phyloP scores from a whole-genome alignment of 2,113 vertebrate genomes.

The Crotophaga sulcirostris region DNA sequence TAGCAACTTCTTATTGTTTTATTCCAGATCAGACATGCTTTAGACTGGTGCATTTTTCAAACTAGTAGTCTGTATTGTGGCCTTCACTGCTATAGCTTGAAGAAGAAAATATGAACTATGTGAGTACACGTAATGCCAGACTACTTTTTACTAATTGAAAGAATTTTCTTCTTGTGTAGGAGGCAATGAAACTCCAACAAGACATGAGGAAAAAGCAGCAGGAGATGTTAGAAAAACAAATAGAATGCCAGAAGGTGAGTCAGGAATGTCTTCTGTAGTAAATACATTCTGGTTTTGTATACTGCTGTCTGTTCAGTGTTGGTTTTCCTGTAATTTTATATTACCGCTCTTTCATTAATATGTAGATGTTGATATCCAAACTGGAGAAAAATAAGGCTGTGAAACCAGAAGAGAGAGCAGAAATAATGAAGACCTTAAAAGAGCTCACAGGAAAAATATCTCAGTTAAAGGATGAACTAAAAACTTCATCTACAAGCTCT shows the following conservation, averaged over 20 bases:
- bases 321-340: neutral
- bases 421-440: conserved; percentile 96
- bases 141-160: neutral
- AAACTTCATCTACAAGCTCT: conserved; percentile 78
- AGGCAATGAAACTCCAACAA: conserved; percentile 94
- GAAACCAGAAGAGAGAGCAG: conserved; percentile 95
- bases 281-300: neutral
- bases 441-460: conserved; percentile 93
- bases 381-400: conserved; percentile 93
- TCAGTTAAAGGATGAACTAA: conserved; percentile 93
- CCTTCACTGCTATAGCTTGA: neutral
- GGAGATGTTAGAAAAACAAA: conserved; percentile 95
- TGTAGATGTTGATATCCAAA: conserved; percentile 91
- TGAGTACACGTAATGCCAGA: neutral
- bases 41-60: neutral
- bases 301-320: neutral
- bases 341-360: neutral
- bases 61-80: neutral
- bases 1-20: neutral
- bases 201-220: conserved; percentile 99
- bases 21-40: neutral
- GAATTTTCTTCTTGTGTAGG: conserved; percentile 71
- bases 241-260: conserved; percentile 96
- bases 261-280: neutral
- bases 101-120: neutral